phyloP scores from a whole-genome alignment of 2,888 invertebrate genomes.

The Helicoverpa assulta region DNA sequence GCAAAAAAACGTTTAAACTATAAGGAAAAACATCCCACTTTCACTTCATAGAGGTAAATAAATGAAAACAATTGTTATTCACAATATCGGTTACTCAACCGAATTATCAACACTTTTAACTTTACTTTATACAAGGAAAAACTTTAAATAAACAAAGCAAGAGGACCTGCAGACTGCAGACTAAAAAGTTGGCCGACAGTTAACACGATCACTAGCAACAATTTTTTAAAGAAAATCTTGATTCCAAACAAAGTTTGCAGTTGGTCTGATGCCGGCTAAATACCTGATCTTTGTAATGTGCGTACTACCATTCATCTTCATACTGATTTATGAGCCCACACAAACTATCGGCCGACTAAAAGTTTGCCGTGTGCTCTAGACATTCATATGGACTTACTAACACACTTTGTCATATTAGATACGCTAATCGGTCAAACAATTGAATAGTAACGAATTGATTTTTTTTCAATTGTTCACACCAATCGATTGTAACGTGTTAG shows the following conservation, averaged over 20 bases:
- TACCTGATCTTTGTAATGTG: no score
- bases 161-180: no score
- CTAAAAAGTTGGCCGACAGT: no score
- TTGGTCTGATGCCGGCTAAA: no score
- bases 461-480: slow-evolving; percentile 48
- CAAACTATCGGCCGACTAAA: no score
- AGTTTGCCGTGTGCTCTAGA: not conserved
- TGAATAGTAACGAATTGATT: slow-evolving; percentile 41
- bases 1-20: no score
- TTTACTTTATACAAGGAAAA: not conserved
- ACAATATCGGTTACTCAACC: not conserved
- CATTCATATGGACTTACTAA: slow-evolving; percentile 13
- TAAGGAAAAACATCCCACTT: not conserved
- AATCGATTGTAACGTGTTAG: slow-evolving; percentile 30
- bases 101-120: slow-evolving; percentile 2
- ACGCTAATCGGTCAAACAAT: slow-evolving; percentile 45
- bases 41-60: not conserved
- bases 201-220: no score
- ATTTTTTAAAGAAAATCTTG: no score
- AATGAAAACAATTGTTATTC: no score
- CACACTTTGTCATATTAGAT: slow-evolving; percentile 33
- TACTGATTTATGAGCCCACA: no score
- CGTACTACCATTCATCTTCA: no score
- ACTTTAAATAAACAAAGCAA: not conserved
- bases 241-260: no score